A percentile compares a stretch with the other conserved stretches of the same genome.
These are phyloP conservation scores for Pseudomyrmex concolor DNA, from an alignment of 1,140 invertebrate genomes.

Conservation along the genomic window DNA sequence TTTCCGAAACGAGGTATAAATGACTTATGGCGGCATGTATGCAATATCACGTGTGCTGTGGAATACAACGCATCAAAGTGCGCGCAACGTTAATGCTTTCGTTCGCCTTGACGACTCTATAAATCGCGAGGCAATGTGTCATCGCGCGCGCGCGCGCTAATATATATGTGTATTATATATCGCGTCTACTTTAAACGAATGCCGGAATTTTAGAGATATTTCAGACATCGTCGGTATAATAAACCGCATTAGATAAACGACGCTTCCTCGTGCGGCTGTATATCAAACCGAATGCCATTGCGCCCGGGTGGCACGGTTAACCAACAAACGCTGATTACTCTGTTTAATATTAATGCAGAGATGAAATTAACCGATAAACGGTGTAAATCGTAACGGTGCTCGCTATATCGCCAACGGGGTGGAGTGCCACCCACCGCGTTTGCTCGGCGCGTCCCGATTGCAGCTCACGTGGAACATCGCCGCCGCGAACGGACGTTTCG, in stretches of 20 bases:
- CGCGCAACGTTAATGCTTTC: conserved; percentile 7
- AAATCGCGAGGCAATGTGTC: conserved; percentile 16
- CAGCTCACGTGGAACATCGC: conserved; percentile 14
- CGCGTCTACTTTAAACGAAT: conserved; percentile 13
- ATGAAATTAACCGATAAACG: conserved; percentile 64
- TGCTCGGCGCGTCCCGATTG: conserved; percentile 5
- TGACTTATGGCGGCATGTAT: not conserved
- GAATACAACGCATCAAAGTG: too few species aligned
- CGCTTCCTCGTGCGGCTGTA: conserved; percentile 20
- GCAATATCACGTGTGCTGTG: not conserved
- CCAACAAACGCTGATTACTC: conserved; percentile 35
- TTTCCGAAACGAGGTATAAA: not conserved
- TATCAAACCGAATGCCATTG: conserved; percentile 1
- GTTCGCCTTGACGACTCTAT: conserved; percentile 15
- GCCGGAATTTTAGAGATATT: conserved; percentile 50
- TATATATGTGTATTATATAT: conserved; percentile 11
- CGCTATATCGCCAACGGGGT: not conserved
- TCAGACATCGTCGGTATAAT: conserved; percentile 40
- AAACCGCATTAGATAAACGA: conserved; percentile 50
- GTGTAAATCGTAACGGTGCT: conserved; percentile 30
- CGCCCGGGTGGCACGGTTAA: not conserved
- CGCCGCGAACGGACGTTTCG: conserved; percentile 6
- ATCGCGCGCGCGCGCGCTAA: not conserved
- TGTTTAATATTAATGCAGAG: conserved; percentile 58
- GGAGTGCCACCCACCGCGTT: not conserved